Evolutionary conservation across 1,140 invertebrate species (phyloP), one percentile per base, ranked within the genome.

Genomic region (Drosophila pallidifrons): DNA sequence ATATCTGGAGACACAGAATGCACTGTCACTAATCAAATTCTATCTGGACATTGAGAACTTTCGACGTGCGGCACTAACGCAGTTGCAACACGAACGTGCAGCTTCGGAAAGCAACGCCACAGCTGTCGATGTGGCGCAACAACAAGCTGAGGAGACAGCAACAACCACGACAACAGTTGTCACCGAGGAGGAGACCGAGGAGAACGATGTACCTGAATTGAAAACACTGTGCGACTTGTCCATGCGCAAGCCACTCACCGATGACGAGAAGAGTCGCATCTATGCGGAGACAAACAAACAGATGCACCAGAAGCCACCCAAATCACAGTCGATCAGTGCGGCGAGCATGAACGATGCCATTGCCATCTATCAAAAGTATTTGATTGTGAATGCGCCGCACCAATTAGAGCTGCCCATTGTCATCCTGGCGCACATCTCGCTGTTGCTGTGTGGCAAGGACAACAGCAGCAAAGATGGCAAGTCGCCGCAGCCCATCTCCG

Each of bases 11-110:
- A 93, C 94, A 0, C 93, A 93, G 25, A 94, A 94, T 70, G 93
- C 92, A 1, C 82, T 94, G 11, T 75, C 93, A 1, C 92, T 95
- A 6, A 94, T 96, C 1, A 95, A 95, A 87, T 96, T 96, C 91
- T 97, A 95, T 95, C 83, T 96, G 63, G 96, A 96, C 89, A 94
- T 96, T 11, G 95, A 96, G 75, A 95, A 95, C 82, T 95, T 96
- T 28, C 92, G 91, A 57, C 74, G 82, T 7, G 83, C 91, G 2
- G 88, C 88, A 6, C 38, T 79, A 1, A 64, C 71, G 25, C 73
- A 82, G 35, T 47, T 69, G 10, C 61, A 64, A 43, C 60, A 61
- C 8, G 60, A 67, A 10, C 47, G 41, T 35, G 15, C 20, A 43
- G n/a, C 47, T 30, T 35, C 20, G 20, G 15, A 43, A 55, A 35